Base-by-base conservation (phyloP, 2,888 invertebrate genomes). In the Calliopum simillimum region DNA sequence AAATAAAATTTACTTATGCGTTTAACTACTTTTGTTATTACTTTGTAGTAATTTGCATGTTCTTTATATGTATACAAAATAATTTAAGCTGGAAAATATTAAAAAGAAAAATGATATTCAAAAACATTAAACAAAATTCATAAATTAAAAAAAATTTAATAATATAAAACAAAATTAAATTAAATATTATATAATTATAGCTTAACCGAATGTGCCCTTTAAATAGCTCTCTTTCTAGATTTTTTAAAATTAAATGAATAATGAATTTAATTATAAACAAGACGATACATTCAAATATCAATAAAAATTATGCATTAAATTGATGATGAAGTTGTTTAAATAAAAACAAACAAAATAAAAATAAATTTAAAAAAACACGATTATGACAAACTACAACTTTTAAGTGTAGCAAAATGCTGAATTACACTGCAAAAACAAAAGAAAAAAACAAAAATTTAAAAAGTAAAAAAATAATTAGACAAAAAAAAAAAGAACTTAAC, bases 171-270 rank as follows among this genome's bases (percentile, higher is more conserved):
- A 43, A 43, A 43, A 44, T 21, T 79, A 55, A 12, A 43, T 61
- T 80, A 78, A 79, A 79, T 81, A 58, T 49, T 49, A 59, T 67
- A 59, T 41, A 44, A 21, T 41, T 67, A 84, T 84, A 86, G 85
- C 86, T 86, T 86, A 86, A 86, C 86, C 86, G 84, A 85, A 86
- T 86, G 86, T 86, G 86, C 86, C 86, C 86, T 86, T 84, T 85
- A 83, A 79, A 84, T 84, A 85, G 82, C 84, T 86, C 83, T 85
- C 83, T 85, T 84, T 86, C 81, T 84, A 67, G 67, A 59, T 67
- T 67, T 66, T 67, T 67, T 49, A 53, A 59, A 21, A 19, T 59
- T 59, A 59, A 41, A 4, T 19, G 11, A 56, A 65, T 46, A 44
- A 44, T 66, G 46, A 67, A 59, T 67, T 67, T 67, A 25, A 67